Percentiles rank a stretch among this genome's conserved stretches.
Evolutionary conservation across 2,113 vertebrate genomes (phyloP).

Genomic region (Caloenas nicobarica): DNA sequence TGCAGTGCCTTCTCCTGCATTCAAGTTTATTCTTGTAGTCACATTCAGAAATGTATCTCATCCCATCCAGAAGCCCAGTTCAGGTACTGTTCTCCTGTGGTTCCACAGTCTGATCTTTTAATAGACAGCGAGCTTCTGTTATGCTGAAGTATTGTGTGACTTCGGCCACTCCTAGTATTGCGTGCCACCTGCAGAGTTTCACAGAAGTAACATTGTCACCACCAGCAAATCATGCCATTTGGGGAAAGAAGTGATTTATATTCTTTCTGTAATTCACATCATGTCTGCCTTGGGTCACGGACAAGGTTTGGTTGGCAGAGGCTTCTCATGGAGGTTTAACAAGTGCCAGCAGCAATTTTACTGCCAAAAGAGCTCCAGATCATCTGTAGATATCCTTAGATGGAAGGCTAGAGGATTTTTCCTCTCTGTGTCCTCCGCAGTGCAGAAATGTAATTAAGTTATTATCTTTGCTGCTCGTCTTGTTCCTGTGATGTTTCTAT

Average conservation of each 20-base stretch:
- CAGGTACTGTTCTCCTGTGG: not conserved
- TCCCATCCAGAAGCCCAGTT: not conserved
- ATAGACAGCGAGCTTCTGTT: not conserved
- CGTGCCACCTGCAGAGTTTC: not conserved
- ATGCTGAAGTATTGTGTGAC: not conserved
- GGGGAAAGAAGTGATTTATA: not conserved
- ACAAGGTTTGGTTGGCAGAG: not conserved
- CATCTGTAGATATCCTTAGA: not conserved
- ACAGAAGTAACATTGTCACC: not conserved
- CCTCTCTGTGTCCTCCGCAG: not conserved
- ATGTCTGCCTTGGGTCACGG: not conserved
- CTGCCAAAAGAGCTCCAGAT: not conserved
- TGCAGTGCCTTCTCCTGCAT: not conserved
- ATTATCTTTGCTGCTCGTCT: not conserved
- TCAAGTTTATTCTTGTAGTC: not conserved
- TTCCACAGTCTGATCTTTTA: not conserved
- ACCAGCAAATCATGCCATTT: not conserved
- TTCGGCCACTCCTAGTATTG: not conserved
- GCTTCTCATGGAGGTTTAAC: not conserved
- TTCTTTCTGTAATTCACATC: not conserved
- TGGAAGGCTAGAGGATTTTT: not conserved
- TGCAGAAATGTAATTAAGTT: not conserved
- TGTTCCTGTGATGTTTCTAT: not conserved
- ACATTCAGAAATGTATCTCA: not conserved
- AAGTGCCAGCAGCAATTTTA: not conserved